Conservation (phyloP, 2,888 invertebrate species). For the Sericinus montela region DNA sequence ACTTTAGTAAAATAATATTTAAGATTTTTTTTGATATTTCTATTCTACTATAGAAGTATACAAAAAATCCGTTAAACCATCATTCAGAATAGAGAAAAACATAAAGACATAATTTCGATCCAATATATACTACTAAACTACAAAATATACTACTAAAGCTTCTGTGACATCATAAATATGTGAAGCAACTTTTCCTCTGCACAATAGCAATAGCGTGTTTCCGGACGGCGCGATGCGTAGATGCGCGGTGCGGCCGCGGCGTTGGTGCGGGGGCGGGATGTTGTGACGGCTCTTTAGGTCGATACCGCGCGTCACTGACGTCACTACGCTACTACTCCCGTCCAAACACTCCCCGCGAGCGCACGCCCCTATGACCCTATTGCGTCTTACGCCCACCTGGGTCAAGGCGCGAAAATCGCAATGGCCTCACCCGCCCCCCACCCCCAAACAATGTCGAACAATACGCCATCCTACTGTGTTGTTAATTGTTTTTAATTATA, state of each 20-base stretch:
- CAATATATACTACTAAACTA: too few species aligned
- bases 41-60: too few species aligned
- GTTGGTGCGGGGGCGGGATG: conserved; percentile 45
- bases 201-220: conserved; percentile 48
- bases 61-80: too few species aligned
- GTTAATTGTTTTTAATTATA: background rate
- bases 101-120: too few species aligned
- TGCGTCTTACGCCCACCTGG: conserved; percentile 71
- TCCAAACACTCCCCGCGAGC: conserved; percentile 62
- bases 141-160: too few species aligned
- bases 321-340: conserved; percentile 77
- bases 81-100: too few species aligned
- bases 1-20: too few species aligned
- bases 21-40: too few species aligned
- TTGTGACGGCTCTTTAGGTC: conserved; percentile 70
- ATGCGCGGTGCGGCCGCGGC: conserved; percentile 36
- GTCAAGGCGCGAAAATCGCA: conserved; percentile 69
- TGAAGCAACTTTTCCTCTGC: too few species aligned
- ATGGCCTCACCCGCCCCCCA: conserved; percentile 44
- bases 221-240: conserved; percentile 69
- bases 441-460: conserved; percentile 4
- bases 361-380: conserved; percentile 62
- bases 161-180: too few species aligned
- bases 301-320: conserved; percentile 70
- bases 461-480: background rate